Evolutionary conservation across 2,113 vertebrate genomes (phyloP), one percentile per base, ranked within the genome.

Genomic region (Salvator merianae): DNA sequence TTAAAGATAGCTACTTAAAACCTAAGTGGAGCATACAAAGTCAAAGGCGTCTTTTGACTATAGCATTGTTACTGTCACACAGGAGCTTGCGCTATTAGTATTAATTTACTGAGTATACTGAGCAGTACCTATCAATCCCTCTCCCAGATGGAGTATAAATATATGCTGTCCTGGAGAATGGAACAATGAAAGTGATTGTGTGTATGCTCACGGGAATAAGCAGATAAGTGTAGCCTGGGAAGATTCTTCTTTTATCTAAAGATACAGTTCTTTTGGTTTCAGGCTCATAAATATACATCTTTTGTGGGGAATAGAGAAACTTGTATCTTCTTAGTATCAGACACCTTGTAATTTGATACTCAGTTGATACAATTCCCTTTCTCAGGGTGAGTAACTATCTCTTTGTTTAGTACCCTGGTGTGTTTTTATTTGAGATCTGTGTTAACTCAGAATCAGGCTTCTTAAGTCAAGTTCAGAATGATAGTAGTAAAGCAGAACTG

Each of bases 31-130:
- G 47, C 62, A 65, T 26, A 62, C 71, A 76, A 76, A 88, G 84
- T 26, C 88, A 2, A 3, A 55, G 14, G 1, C 86, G 94, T 93
- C 94, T 95, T 96, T 96, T 95, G 93, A 62, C 93, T 88, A 1
- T 38, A 18, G 0, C 28, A 30, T 14, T 32, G 10, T 38, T 7
- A 40, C 65, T 82, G 84, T 87, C 87, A 74, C 36, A 65, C 81
- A 90, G 84, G 79, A 86, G 80, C 81, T 8, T 28, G 0, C 66
- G 82, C 90, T 66, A 16, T 83, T 70, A 32, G 80, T 38, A 28
- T 2, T 86, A 63, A 20, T 84, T 76, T 62, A 1, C 63, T 4
- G n/a, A n/a, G 0, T 1, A 0, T 65, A 75, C 3, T 3, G 91
- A 93, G 93, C 87, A n/a, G 94, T 91, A 94, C 91, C 76, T 78